Conservation (phyloP, 64 coral and sea anemone species). For the Cladopsammia gracilis region DNA sequence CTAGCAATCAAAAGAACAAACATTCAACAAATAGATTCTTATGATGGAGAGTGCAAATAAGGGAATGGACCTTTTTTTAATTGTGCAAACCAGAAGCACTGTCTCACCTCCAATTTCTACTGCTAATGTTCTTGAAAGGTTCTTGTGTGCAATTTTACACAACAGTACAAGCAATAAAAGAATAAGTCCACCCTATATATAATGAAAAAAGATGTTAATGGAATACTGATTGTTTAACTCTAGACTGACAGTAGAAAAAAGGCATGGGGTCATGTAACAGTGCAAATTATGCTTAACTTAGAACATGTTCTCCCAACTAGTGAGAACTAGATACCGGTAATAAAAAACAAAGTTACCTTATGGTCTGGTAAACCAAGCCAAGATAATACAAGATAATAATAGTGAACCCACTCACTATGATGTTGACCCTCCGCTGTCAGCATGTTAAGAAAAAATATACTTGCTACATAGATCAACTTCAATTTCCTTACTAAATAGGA, state of each 20-base stretch:
- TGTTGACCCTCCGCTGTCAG: conserved; percentile 78
- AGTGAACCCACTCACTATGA: conserved; percentile 81
- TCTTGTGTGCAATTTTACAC: conserved; percentile 92
- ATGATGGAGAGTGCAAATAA: not conserved
- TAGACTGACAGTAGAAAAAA: no score
- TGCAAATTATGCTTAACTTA: no score
- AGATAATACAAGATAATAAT: conserved; percentile 83
- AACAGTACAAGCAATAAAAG: conserved; percentile 80
- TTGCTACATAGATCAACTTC: not conserved
- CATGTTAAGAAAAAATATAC: conserved; percentile 39
- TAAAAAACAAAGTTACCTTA: conserved; percentile 74
- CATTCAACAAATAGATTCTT: not conserved
- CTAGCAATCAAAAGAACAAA: conserved; percentile 43
- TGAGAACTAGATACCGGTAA: not conserved
- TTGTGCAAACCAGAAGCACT: not conserved
- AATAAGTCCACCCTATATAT: conserved; percentile 88
- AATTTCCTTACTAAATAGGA: not conserved
- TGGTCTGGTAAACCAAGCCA: conserved; percentile 93
- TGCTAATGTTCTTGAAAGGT: conserved; percentile 95
- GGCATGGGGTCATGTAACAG: no score
- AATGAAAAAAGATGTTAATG: not conserved
- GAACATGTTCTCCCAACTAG: no score
- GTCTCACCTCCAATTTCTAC: conserved; percentile 96
- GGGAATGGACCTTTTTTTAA: not conserved
- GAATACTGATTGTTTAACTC: no score